Conservation (phyloP, 2,888 invertebrate genomes). For the Sesia apiformis region DNA sequence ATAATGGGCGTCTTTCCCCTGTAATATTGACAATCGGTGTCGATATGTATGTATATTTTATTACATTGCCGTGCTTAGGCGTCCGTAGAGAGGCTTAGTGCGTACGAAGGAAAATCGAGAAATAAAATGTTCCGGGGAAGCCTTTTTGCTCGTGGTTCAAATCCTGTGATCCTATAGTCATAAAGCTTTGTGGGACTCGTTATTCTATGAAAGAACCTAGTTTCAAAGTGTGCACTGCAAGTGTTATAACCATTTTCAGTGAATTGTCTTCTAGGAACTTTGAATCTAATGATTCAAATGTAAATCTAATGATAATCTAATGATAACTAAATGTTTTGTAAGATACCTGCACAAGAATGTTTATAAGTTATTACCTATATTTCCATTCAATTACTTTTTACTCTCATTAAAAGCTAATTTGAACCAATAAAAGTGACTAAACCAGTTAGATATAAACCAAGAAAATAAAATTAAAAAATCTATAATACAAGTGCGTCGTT, state of each 20-base stretch:
- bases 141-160: constrained; percentile 9
- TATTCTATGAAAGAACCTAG: constrained; percentile 16
- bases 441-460: too few species aligned
- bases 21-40: neutral
- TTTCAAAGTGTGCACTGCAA: constrained; percentile 11
- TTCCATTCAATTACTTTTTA: too few species aligned
- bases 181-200: constrained; percentile 15
- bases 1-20: neutral
- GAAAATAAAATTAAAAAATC: too few species aligned
- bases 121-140: constrained; percentile 14
- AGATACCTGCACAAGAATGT: too few species aligned
- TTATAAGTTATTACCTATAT: too few species aligned
- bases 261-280: too few species aligned
- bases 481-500: too few species aligned
- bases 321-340: too few species aligned
- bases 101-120: constrained; percentile 3
- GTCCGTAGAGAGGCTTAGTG: constrained; percentile 7
- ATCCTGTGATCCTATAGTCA: constrained; percentile 15
- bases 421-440: too few species aligned
- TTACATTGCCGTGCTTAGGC: constrained; percentile 7
- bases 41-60: neutral
- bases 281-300: too few species aligned
- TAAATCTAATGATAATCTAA: too few species aligned
- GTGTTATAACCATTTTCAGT: neutral
- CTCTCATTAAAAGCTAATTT: too few species aligned